Conservation (phyloP, 2,888 invertebrate species). For the Labia minor region DNA sequence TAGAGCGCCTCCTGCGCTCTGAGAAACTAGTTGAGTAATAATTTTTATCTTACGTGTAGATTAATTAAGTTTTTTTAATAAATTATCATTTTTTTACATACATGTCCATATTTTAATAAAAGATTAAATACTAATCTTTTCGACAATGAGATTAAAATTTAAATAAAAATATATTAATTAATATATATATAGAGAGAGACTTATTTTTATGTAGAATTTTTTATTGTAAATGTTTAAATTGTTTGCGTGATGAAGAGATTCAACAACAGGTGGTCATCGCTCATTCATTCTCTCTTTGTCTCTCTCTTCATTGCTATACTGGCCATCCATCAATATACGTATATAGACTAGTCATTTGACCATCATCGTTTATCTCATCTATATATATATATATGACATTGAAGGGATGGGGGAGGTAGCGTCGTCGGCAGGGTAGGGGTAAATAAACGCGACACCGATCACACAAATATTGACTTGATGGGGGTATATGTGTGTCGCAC, state of each 20-base stretch:
- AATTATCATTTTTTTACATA: no score
- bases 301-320: no score
- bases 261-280: slow-evolving; percentile 13
- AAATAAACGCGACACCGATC: slow-evolving; percentile 7
- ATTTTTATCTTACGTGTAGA: no score
- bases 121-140: no score
- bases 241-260: neutral
- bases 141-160: no score
- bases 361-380: neutral
- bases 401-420: neutral
- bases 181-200: no score
- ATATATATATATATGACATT: neutral
- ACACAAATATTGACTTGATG: slow-evolving; percentile 7
- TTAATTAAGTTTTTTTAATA: no score
- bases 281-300: neutral
- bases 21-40: no score
- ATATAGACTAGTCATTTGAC: neutral
- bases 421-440: neutral
- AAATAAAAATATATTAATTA: no score
- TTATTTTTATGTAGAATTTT: no score
- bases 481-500: neutral
- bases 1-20: no score
- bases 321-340: neutral
- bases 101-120: no score
- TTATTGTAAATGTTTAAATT: neutral